Evolutionary conservation across 2,888 invertebrate genomes (phyloP).

Genomic region (Neoitamus cyanurus): DNA sequence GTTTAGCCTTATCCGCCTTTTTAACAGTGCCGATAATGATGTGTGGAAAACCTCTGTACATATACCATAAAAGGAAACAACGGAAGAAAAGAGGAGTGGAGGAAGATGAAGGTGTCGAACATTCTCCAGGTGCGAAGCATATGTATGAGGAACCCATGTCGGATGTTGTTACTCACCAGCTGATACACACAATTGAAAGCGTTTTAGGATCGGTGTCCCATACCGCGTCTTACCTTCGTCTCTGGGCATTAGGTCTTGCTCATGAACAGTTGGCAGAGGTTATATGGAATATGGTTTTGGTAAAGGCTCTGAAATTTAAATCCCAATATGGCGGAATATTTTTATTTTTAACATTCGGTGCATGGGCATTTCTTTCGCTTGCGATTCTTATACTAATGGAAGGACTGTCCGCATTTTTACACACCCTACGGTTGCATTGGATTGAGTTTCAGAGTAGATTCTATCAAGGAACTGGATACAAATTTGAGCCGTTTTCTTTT

Average conservation of each 20-base stretch:
- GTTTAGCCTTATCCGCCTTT: constrained; percentile 80
- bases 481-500: constrained; percentile 87
- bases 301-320: constrained; percentile 74
- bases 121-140: background rate
- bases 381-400: constrained; percentile 98
- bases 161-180: constrained; percentile 85
- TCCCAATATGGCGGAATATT: constrained; percentile 77
- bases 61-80: constrained; percentile 69
- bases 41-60: constrained; percentile 86
- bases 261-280: constrained; percentile 93
- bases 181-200: constrained; percentile 75
- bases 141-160: constrained; percentile 77
- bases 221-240: constrained; percentile 96
- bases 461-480: constrained; percentile 81
- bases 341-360: constrained; percentile 83
- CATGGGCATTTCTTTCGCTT: constrained; percentile 91
- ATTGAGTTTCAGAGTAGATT: constrained; percentile 98
- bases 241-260: constrained; percentile 98
- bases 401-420: constrained; percentile 98
- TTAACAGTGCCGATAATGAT: constrained; percentile 92
- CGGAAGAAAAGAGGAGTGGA: background rate
- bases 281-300: constrained; percentile 91
- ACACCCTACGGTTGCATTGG: constrained; percentile 97
- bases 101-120: background rate
- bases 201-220: constrained; percentile 93